A percentile compares a stretch with the other conserved stretches of the same genome.
Conservation (phyloP, 2,113 vertebrate species). For the Pleuronectes platessa region DNA sequence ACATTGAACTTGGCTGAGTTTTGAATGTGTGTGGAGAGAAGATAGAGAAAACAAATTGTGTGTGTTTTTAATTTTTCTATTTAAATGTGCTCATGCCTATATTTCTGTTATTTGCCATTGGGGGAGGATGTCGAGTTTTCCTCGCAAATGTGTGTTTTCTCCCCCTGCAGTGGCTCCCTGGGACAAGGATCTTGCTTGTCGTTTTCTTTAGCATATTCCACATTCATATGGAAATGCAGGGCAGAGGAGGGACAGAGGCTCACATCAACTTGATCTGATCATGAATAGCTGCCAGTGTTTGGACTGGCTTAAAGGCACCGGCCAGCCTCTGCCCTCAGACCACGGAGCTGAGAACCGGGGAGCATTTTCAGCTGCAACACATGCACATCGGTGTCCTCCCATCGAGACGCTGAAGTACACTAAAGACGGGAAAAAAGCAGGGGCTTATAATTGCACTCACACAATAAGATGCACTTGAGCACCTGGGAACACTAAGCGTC, state of each 20-base stretch:
- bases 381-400: not conserved
- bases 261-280: conserved; percentile 98
- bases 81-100: conserved; percentile 65
- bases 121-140: conserved; percentile 28
- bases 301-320: conserved; percentile 85
- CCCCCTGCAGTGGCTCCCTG: conserved; percentile 88
- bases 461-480: conserved; percentile 54
- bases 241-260: conserved; percentile 94
- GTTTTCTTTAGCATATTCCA: conserved; percentile 83
- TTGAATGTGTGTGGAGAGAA: conserved; percentile 44
- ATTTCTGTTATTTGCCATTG: conserved; percentile 54
- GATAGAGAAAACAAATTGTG: conserved; percentile 43
- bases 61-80: conserved; percentile 27
- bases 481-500: conserved; percentile 67
- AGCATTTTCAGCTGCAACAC: conserved; percentile 83
- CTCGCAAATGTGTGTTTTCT: conserved; percentile 59
- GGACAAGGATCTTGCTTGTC: conserved; percentile 86
- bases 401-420: not conserved
- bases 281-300: conserved; percentile 97
- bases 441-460: conserved; percentile 53
- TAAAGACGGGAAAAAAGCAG: conserved; percentile 58
- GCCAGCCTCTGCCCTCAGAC: conserved; percentile 77
- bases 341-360: conserved; percentile 89
- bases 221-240: conserved; percentile 99
- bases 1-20: conserved; percentile 63